Evolutionary conservation across 2,113 vertebrate species (phyloP), one percentile per base, ranked within the genome.

Genomic region (Austrofundulus limnaeus): DNA sequence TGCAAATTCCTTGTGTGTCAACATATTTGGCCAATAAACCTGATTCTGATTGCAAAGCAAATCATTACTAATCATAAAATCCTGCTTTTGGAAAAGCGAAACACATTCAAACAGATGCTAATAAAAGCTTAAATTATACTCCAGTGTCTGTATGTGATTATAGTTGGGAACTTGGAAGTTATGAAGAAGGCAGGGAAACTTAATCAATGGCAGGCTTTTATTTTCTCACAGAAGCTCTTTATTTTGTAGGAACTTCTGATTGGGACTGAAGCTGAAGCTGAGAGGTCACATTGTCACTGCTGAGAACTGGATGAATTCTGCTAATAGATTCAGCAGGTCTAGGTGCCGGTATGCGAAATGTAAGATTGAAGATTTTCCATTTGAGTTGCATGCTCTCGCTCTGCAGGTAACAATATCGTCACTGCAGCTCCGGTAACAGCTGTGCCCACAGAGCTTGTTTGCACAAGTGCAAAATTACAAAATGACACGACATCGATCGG

Each of bases 311-410:
- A 43, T 43, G 41, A 43, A 43, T 16, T 10, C 7, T 12, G 46
- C 4, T 20, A 5, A 21, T 23, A 5, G 23, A 23, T 14, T 48
- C 46, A 48, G 46, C 6, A 17, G 1, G 13, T 17, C 14, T 14
- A 24, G 13, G 24, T 25, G 5, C 45, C 20, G 42, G 42, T 12
- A 17, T 11, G 7, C 12, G 17, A 8, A n/a, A 19, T 1, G 17
- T 52, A 17, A 16, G 34, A 64, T 66, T 66, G 7, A 43, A 63
- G 41, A 19, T 57, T 42, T 73, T 68, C 39, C 65, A 11, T 72
- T 66, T 86, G 86, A 91, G 80, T 91, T 92, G 91, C 91, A 92
- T 90, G 90, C 87, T 86, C 87, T 37, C 19, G 55, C 72, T 78
- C 57, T 55, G 65, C 67, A 77, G 64, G 77, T 59, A 20, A 41